phyloP scores from a whole-genome alignment of 2,797 vertebrate species.

The Cryptoprocta ferox region DNA sequence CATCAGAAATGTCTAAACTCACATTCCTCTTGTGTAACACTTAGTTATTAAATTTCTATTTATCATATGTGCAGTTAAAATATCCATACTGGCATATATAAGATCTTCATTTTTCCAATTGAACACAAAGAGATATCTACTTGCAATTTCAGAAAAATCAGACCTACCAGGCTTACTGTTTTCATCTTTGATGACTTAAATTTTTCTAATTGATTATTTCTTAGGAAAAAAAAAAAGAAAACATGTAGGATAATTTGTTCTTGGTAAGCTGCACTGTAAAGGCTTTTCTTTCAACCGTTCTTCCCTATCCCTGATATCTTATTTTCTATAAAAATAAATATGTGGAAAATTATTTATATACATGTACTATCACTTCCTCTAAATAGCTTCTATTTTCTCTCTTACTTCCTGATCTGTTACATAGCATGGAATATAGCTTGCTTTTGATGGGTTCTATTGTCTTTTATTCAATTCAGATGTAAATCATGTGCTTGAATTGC shows the following conservation, averaged over 20 bases:
- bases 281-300: not conserved
- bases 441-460: not conserved
- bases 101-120: not conserved
- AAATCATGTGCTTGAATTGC: not conserved
- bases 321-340: too few relatives aligned
- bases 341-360: not conserved
- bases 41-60: not conserved
- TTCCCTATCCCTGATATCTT: not conserved
- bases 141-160: not conserved
- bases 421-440: not conserved
- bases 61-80: not conserved
- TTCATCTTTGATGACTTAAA: not conserved
- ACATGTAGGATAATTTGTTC: not conserved
- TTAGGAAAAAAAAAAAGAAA: not conserved
- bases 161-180: fast-evolving
- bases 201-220: conserved; percentile 16
- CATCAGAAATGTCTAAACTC: conserved; percentile 43
- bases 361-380: not conserved
- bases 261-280: not conserved
- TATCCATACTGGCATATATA: not conserved
- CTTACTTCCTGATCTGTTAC: not conserved
- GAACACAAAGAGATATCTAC: not conserved
- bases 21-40: conserved; percentile 57
- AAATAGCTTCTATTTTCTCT: not conserved
- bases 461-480: not conserved